Percentiles rank a stretch among this genome's conserved stretches.
phyloP scores from a whole-genome alignment of 2,797 vertebrate species.

The Cryptoblepharus egeriae region DNA sequence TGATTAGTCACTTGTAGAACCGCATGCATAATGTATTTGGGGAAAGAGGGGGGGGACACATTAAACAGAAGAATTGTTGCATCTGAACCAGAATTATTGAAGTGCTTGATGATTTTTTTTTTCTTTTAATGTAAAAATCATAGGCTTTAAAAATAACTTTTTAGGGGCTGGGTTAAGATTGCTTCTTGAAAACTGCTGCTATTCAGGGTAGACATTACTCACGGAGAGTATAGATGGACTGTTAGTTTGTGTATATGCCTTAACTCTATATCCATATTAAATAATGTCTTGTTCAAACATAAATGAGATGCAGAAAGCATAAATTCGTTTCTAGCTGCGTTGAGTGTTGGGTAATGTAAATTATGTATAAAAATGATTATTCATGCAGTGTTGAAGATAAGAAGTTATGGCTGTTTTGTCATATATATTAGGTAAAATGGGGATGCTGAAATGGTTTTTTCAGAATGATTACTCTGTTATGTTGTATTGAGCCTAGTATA shows the following conservation, averaged over 20 bases:
- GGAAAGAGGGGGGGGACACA: not conserved
- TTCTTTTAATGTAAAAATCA: too few species aligned
- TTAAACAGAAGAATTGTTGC: not conserved
- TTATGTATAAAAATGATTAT: slow-evolving; percentile 30
- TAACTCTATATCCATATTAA: not conserved
- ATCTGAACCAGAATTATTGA: not conserved
- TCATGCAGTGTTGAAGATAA: slow-evolving; percentile 47
- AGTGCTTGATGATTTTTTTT: too few species aligned
- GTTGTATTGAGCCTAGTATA: slow-evolving; percentile 44
- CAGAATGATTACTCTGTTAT: slow-evolving; percentile 44
- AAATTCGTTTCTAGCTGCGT: slow-evolving; percentile 2
- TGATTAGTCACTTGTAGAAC: not conserved
- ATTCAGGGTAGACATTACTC: not conserved
- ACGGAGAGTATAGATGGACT: not conserved
- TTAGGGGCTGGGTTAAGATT: too few species aligned
- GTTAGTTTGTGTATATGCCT: not conserved
- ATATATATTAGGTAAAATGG: slow-evolving; percentile 50
- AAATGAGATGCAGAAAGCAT: slow-evolving; percentile 1
- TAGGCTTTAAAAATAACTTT: too few species aligned
- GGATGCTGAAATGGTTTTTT: slow-evolving; percentile 57
- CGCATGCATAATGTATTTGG: not conserved
- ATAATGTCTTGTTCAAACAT: slow-evolving; percentile 1
- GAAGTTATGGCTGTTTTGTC: slow-evolving; percentile 46
- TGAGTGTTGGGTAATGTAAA: slow-evolving; percentile 2
- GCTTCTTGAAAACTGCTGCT: too few species aligned